Evolutionary conservation across 1,140 invertebrate species (phyloP).

Genomic region (Berghia stephanieae): DNA sequence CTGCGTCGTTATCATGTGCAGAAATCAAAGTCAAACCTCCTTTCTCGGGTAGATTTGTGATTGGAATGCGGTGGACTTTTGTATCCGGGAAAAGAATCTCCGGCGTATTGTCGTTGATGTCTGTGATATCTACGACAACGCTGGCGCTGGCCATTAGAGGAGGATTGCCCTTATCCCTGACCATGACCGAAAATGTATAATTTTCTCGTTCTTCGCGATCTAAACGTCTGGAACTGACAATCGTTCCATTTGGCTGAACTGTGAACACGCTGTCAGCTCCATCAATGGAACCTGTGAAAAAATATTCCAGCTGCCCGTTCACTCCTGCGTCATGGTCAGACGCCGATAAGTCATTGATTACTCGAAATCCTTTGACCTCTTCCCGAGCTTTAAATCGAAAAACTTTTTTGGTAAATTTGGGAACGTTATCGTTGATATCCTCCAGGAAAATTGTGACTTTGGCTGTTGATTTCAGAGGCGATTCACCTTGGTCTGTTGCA

Average conservation of each 20-base stretch:
- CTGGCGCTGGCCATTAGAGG: conserved; percentile 39
- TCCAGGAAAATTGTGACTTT: conserved; percentile 87
- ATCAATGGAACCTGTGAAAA: conserved; percentile 37
- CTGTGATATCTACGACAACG: conserved; percentile 46
- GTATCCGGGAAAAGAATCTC: conserved; percentile 77
- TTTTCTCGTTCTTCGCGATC: conserved; percentile 84
- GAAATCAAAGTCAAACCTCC: conserved; percentile 72
- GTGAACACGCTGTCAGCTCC: conserved; percentile 41
- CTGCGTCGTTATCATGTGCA: conserved; percentile 55
- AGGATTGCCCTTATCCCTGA: conserved; percentile 69
- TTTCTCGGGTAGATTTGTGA: conserved; percentile 81
- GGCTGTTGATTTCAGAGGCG: conserved; percentile 79
- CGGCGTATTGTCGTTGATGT: conserved; percentile 54
- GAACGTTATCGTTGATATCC: conserved; percentile 93
- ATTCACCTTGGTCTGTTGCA: conserved; percentile 33
- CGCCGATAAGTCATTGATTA: conserved; percentile 39
- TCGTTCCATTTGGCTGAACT: conserved; percentile 80
- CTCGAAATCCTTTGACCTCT: conserved; percentile 31
- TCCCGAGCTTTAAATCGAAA: conserved; percentile 44
- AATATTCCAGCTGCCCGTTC: conserved; percentile 74
- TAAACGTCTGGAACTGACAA: conserved; percentile 89
- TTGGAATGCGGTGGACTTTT: conserved; percentile 80
- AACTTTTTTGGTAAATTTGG: conserved; percentile 73
- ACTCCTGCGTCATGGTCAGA: conserved; percentile 88
- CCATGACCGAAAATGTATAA: conserved; percentile 84